Evolutionary conservation across 2,888 invertebrate species (phyloP), one percentile per base, ranked within the genome.

Genomic region (Epirrhoe tristata): DNA sequence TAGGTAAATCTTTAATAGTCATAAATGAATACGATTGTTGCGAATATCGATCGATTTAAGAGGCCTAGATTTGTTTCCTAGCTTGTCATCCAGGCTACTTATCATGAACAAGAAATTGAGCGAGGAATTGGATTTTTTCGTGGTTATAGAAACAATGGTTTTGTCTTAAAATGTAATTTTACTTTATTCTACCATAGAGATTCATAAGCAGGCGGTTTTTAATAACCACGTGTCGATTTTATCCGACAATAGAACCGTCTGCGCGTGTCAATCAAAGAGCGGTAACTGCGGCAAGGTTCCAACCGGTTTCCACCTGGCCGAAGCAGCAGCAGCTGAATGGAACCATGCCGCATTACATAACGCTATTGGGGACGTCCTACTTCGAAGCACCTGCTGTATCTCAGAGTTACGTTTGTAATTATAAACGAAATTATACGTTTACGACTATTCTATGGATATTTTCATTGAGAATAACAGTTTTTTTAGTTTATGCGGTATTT

Each of bases 351-450:
- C 67, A 66, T 69, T 66, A 66, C 43, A 48, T 74, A 71, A 77
- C 59, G 69, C 53, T 55, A 74, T 73, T 67, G 70, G 68, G 72
- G 73, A 70, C 73, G 76, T 61, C 73, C 77, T 71, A 75, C 72
- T 70, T 74, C 58, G 53, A 50, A 39, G 66, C 75, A 77, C 76
- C 76, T 77, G 75, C 66, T 65, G 60, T 71, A 72, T 73, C 73
- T 67, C 69, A 63, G 63, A 60, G 61, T 69, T 69, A 70, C 59
- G 39, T 63, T 36, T 16, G 64, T 64, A 61, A 68, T 68, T 64
- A 58, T 39, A 39, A 31, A 16, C 53, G 7, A 54, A 54, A 58
- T 61, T 43, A 54, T 61, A 64, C 32, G 16, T 55, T 60, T 14
- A 50, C 48, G 39, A 50, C n/a, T 56, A 31, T 32, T 52, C 43